Percentiles rank a stretch among this genome's conserved stretches.
Evolutionary conservation across 1,140 invertebrate species (phyloP).

Genomic region (Holcopasites calliopsidis): DNA sequence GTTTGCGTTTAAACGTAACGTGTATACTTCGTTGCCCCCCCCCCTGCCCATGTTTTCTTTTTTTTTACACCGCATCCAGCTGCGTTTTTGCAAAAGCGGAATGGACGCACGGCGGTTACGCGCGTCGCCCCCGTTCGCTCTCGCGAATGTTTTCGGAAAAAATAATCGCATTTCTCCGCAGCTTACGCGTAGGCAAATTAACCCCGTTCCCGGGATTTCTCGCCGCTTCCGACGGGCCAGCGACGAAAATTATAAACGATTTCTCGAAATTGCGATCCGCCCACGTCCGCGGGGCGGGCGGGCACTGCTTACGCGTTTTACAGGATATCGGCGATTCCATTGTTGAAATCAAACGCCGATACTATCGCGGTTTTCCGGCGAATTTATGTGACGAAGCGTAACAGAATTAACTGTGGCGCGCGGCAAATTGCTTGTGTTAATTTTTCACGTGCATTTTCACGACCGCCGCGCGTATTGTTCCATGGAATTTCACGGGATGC

Average conservation of each 20-base stretch:
- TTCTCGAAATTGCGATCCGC: constrained; percentile 26
- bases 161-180: constrained; percentile 6
- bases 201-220: no score
- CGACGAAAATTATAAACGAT: constrained; percentile 29
- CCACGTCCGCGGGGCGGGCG: neutral
- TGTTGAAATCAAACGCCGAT: constrained; percentile 53
- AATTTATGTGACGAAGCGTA: constrained; percentile 61
- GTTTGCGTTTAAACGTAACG: constrained; percentile 64
- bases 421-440: constrained; percentile 63
- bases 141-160: constrained; percentile 3
- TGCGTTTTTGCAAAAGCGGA: constrained; percentile 15
- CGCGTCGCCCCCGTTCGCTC: neutral
- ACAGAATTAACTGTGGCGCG: constrained; percentile 58
- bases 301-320: constrained; percentile 39
- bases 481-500: constrained; percentile 63
- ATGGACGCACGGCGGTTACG: constrained; percentile 24
- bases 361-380: constrained; percentile 48
- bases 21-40: constrained; percentile 48
- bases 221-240: neutral
- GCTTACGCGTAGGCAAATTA: neutral
- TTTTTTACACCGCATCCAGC: constrained; percentile 29
- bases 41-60: constrained; percentile 13
- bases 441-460: constrained; percentile 63
- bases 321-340: constrained; percentile 53
- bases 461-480: constrained; percentile 55